Conservation (phyloP, 2,888 invertebrate genomes). For the Pollenia angustigena region DNA sequence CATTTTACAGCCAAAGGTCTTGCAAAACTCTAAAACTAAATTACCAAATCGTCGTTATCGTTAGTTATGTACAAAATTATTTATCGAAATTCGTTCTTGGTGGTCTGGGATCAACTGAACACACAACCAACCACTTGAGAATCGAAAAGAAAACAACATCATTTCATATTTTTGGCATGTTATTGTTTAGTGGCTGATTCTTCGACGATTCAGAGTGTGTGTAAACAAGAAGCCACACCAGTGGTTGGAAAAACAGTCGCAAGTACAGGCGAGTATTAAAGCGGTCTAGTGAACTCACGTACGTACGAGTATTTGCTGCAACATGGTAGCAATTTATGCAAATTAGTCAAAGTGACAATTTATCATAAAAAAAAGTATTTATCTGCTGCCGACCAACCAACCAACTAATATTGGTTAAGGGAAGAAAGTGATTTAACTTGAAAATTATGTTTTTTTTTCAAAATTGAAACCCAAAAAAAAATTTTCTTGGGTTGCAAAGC, state of each 20-base stretch:
- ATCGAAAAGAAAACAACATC: constrained; percentile 13
- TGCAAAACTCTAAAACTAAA: background rate
- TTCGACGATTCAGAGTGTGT: constrained; percentile 6
- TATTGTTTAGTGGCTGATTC: background rate
- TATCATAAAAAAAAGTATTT: constrained; percentile 18
- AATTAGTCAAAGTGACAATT: constrained; percentile 70
- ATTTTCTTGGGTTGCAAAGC: too few species aligned
- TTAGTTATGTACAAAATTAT: background rate
- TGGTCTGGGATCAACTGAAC: constrained; percentile 27
- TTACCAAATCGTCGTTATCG: background rate
- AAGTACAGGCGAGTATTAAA: too few species aligned
- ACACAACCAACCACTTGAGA: constrained; percentile 41
- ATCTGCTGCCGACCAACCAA: background rate
- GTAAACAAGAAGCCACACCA: constrained; percentile 15
- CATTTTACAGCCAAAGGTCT: background rate
- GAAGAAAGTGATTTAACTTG: background rate
- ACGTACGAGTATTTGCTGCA: constrained; percentile 21
- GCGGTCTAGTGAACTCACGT: background rate
- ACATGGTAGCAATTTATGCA: constrained; percentile 70
- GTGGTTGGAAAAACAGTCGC: background rate
- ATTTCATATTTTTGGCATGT: constrained; percentile 32
- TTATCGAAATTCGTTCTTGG: constrained; percentile 25
- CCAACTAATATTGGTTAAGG: constrained; percentile 18
- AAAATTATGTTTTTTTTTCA: too few species aligned
- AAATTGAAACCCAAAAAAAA: too few species aligned